Conservation (phyloP, 2,113 vertebrate species). For the Recurvirostra avosetta region DNA sequence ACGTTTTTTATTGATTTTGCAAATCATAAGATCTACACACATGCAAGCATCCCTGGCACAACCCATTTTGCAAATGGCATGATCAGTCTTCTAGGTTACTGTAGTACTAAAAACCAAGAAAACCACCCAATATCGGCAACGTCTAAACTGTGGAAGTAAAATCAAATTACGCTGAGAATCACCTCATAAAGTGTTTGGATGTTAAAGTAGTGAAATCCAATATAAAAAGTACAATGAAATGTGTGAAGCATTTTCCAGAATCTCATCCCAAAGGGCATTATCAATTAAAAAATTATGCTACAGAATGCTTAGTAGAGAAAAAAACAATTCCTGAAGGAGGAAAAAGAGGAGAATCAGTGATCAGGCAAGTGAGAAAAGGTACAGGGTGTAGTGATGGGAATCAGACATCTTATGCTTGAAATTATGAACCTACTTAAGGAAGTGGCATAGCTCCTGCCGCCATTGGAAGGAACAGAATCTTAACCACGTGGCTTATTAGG, state of each 20-base stretch:
- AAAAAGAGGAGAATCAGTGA: neutral
- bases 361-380: neutral
- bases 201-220: neutral
- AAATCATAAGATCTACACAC: neutral
- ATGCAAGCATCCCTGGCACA: neutral
- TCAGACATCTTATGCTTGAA: neutral
- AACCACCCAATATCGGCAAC: neutral
- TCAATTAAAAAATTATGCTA: neutral
- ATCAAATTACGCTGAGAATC: neutral
- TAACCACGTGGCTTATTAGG: neutral
- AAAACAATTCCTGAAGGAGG: neutral
- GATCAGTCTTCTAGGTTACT: neutral
- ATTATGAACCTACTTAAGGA: neutral
- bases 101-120: neutral
- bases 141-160: neutral
- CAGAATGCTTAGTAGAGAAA: neutral
- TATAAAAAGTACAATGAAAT: neutral
- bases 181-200: neutral
- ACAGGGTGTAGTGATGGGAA: neutral
- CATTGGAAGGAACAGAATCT: neutral
- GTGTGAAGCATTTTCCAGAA: neutral
- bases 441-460: neutral
- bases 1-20: neutral
- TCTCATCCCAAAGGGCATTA: neutral
- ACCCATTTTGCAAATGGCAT: neutral